Evolutionary conservation across 1,140 invertebrate genomes (phyloP), one percentile per base, ranked within the genome.

Genomic region (Drosophila eugracilis): DNA sequence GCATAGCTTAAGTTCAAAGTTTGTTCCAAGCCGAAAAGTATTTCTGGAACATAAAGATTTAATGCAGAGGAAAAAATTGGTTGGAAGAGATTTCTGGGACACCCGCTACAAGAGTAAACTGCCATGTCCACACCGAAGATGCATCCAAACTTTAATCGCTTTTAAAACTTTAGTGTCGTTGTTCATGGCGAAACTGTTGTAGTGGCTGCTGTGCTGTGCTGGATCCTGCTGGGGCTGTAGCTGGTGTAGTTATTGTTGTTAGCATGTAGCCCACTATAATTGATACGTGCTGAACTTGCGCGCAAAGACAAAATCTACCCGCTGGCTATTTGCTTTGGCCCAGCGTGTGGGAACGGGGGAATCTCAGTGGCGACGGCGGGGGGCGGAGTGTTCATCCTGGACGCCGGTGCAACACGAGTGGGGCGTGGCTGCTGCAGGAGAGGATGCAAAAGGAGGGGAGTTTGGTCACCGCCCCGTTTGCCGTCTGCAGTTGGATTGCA

Each of bases 301-400:
- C 83, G 65, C 83, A 86, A 83, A 86, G 83, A 86, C 83, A 86
- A 86, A 78, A 88, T 86, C 78, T 88, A 78, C 47, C 83, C 58
- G 63, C 39, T 26, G 78, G 83, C 83, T 86, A 75, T 86, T 88
- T 86, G 74, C 78, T 86, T 88, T 86, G 53, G 65, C 70, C 72
- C 26, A 39, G 67, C 37, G 37, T 60, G 36, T 71, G 67, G 36
- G 30, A 50, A 42, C 37, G 53, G 66, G 42, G 41, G 22, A 34
- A n/a, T 10, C 26, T 7, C 6, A 15, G 21, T 17, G 37, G 52
- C 17, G 19, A 19, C 12, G 30, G 26, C 26, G 22, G 21, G 32
- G 10, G 55, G 48, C 28, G 57, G 19, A 21, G 41, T 45, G 60
- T 32, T 45, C 42, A 55, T 63, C 63, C 75, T 78, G 55, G 57